Base-by-base conservation (phyloP, 2,888 invertebrate genomes). In the Eupithecia vulgata region DNA sequence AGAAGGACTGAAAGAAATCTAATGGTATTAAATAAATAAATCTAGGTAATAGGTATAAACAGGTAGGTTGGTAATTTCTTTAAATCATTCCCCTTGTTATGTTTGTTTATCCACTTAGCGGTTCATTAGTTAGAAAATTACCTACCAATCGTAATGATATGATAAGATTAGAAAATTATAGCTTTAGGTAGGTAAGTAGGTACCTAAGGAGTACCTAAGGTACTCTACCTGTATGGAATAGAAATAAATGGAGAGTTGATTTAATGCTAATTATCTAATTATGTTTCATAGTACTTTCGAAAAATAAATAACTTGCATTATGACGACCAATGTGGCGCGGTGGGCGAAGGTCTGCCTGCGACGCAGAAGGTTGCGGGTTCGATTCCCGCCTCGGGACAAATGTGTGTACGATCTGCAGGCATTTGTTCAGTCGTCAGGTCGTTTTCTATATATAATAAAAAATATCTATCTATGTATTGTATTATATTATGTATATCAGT, bases 101-200 rank as follows among this genome's bases (percentile, higher is more conserved):
- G 42, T 65, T 70, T 71, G 52, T 68, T 52, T 64, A 57, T 57
- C 68, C 65, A 68, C 65, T 68, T 64, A 65, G 25, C 25, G 62
- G 67, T 61, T 34, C 34, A 59, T 57, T 67, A 71, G 42, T 30
- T 59, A 34, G 59, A 12, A 62, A 34, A 45, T 34, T 34, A 68
- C 37, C 35, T 35, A 62, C 35, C 37, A 12, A 40, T 21, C 42
- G 25, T 71, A 48, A 71, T 71, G 34, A 67, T 15, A 66, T 67
- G 71, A 45, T 42, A 66, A 67, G 71, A 45, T 42, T 71, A 37
- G 65, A 65, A 65, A 42, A 65, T 65, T 40, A 40, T 64, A n/a
- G 37, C 35, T 35, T 34, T 37, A 48, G n/a, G 10, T 48, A 40
- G 5, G n/a, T n/a, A n/a, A n/a, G n/a, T n/a, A n/a, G n/a, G n/a